Conservation (phyloP, 2,113 vertebrate genomes). For the Circaetus gallicus region DNA sequence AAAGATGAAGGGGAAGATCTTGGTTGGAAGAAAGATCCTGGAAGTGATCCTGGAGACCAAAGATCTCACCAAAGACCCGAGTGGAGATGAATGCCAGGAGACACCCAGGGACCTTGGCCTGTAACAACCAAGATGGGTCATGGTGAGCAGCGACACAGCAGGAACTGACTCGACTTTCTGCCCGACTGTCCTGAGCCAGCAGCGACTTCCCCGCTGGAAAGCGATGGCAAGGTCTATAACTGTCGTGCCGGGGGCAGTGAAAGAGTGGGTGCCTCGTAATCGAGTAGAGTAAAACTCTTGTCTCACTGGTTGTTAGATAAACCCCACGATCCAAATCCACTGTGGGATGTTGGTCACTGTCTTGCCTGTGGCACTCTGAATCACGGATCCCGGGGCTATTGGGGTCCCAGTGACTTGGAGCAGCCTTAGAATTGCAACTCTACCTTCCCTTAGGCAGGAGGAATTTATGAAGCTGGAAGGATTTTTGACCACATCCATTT, state of each 20-base stretch:
- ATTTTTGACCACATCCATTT: background rate
- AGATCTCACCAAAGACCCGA: background rate
- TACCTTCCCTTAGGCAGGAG: background rate
- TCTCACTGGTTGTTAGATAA: background rate
- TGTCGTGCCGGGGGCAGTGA: background rate
- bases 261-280: background rate
- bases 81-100: background rate
- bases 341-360: background rate
- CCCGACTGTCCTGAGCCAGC: background rate
- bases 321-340: background rate
- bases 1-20: background rate
- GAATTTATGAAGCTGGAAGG: background rate
- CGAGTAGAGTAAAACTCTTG: background rate
- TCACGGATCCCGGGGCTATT: accelerated
- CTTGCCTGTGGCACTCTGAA: background rate
- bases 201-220: background rate
- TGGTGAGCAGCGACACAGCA: background rate
- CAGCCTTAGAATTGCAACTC: background rate
- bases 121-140: background rate
- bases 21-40: background rate
- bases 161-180: background rate
- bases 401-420: background rate
- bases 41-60: background rate
- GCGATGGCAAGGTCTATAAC: background rate
- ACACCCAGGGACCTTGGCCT: background rate